Conservation (phyloP, 1,140 invertebrate genomes). For the Magallana angulata region DNA sequence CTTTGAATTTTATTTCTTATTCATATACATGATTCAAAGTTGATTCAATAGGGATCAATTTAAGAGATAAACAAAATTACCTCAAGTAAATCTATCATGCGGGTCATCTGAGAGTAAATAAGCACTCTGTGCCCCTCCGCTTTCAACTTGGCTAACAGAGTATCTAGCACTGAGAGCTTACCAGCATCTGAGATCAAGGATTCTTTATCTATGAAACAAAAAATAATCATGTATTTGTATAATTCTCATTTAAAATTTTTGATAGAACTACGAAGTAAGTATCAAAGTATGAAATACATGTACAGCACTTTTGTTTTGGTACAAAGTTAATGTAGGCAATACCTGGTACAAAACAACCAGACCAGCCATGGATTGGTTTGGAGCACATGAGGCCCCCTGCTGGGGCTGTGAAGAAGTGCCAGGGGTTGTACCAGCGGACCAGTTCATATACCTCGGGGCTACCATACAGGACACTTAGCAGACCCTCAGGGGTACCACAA, state of each 20-base stretch:
- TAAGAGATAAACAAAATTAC: constrained; percentile 61
- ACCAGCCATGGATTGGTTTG: constrained; percentile 84
- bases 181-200: constrained; percentile 89
- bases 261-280: too few species aligned
- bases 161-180: constrained; percentile 91
- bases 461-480: constrained; percentile 80
- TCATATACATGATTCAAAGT: neutral
- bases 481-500: constrained; percentile 81
- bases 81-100: constrained; percentile 81
- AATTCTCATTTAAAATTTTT: too few species aligned
- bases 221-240: too few species aligned
- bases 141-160: constrained; percentile 87
- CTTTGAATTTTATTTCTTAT: neutral
- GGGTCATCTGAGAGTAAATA: constrained; percentile 82
- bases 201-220: constrained; percentile 86
- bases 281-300: too few species aligned
- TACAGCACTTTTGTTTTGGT: neutral
- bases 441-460: constrained; percentile 72
- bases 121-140: constrained; percentile 83
- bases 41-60: neutral
- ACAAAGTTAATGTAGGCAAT: constrained; percentile 40
- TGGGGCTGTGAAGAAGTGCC: constrained; percentile 59
- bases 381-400: constrained; percentile 79
- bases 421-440: constrained; percentile 64
- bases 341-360: constrained; percentile 84